A percentile compares a stretch with the other conserved stretches of the same genome.
phyloP scores from a whole-genome alignment of 1,140 invertebrate genomes.

The Drosophila ogumai region DNA sequence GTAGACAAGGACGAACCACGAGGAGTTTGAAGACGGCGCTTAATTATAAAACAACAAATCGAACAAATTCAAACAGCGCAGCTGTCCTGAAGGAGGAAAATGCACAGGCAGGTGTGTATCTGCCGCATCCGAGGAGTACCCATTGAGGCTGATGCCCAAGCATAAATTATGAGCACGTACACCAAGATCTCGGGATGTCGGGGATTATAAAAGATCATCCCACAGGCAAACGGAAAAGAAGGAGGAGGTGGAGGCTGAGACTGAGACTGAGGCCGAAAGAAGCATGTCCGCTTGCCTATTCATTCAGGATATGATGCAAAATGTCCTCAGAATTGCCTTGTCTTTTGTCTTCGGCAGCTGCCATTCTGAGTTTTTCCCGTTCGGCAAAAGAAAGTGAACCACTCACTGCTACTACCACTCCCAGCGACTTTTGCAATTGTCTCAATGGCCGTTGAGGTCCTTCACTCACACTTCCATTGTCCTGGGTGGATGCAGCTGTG shows the following conservation, averaged over 20 bases:
- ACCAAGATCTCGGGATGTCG: slow-evolving; percentile 39
- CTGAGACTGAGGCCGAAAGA: slow-evolving; percentile 39
- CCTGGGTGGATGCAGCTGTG: slow-evolving; percentile 44
- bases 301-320: slow-evolving; percentile 72
- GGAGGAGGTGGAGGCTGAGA: slow-evolving; percentile 1
- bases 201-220: slow-evolving; percentile 74
- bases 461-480: slow-evolving; percentile 47
- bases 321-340: slow-evolving; percentile 47
- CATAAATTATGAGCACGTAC: slow-evolving; percentile 79
- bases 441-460: slow-evolving; percentile 45
- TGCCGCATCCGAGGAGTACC: not conserved
- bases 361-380: slow-evolving; percentile 28
- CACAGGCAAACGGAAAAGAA: slow-evolving; percentile 39
- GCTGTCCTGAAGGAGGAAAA: slow-evolving; percentile 51
- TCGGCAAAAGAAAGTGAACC: slow-evolving; percentile 48
- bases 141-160: slow-evolving; percentile 24
- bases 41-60: slow-evolving; percentile 74
- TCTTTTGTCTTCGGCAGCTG: slow-evolving; percentile 53
- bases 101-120: slow-evolving; percentile 50
- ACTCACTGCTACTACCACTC: slow-evolving; percentile 1
- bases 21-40: slow-evolving; percentile 49
- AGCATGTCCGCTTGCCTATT: slow-evolving; percentile 48
- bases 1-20: not conserved
- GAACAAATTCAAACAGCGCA: slow-evolving; percentile 46
- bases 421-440: slow-evolving; percentile 64